A percentile compares a stretch with the other conserved stretches of the same genome.
phyloP scores from a whole-genome alignment of 2,113 vertebrate species.

The Coptodon rendalli region DNA sequence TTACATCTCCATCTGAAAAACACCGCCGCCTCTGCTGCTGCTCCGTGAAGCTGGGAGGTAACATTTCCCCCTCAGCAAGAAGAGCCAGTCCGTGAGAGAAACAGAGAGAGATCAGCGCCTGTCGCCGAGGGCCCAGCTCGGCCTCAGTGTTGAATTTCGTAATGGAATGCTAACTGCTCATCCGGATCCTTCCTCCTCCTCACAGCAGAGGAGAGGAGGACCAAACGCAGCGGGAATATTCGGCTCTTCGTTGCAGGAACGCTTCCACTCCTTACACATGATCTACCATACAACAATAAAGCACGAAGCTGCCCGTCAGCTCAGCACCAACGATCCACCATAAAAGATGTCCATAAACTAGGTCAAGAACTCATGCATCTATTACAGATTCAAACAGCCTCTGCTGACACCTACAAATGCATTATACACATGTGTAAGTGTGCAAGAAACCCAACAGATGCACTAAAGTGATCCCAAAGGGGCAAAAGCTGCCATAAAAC shows the following conservation, averaged over 20 bases:
- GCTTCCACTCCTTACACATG: neutral
- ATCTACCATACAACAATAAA: neutral
- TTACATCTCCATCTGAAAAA: neutral
- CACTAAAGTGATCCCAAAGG: neutral
- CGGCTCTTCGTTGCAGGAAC: neutral
- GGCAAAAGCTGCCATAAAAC: neutral
- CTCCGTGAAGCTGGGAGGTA: neutral
- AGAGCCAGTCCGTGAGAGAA: neutral
- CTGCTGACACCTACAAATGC: neutral
- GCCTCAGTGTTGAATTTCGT: conserved; percentile 86
- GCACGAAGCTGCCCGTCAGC: neutral
- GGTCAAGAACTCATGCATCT: neutral
- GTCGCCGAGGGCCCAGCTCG: conserved; percentile 68
- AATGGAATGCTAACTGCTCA: conserved; percentile 86
- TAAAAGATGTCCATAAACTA: neutral
- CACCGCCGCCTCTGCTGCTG: neutral
- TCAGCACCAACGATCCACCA: neutral
- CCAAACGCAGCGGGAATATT: neutral
- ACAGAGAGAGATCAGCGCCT: conserved; percentile 39
- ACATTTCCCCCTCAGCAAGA: neutral
- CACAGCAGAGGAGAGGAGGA: conserved; percentile 32
- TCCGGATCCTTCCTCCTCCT: conserved; percentile 71
- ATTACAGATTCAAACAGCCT: neutral
- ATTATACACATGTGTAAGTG: neutral
- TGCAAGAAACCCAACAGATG: neutral